phyloP scores from a whole-genome alignment of 2,797 vertebrate genomes.

The Echiichthys vipera region DNA sequence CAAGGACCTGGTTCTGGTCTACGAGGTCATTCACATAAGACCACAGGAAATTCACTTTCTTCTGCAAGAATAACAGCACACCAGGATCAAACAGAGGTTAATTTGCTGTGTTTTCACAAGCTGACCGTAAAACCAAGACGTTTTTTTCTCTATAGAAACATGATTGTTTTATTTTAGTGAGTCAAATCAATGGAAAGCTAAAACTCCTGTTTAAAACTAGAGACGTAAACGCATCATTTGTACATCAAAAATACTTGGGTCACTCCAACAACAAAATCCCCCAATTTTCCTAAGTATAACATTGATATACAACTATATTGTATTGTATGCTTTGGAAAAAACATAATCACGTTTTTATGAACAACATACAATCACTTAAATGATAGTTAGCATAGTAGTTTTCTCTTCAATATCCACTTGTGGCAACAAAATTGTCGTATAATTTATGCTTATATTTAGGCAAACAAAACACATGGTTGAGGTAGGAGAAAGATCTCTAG shows the following conservation, averaged over 20 bases:
- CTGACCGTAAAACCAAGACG: not conserved
- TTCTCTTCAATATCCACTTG: not conserved
- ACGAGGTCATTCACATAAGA: conserved; percentile 72
- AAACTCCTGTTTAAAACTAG: not conserved
- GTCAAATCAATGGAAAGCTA: conserved; percentile 16
- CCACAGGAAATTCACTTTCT: conserved; percentile 72
- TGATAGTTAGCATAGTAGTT: not conserved
- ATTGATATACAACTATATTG: conserved; percentile 1
- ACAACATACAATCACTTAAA: not conserved
- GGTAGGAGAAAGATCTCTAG: not conserved
- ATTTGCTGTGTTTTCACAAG: conserved; percentile 33
- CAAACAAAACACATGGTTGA: not conserved
- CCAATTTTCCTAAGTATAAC: not conserved
- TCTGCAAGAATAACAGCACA: conserved; percentile 64
- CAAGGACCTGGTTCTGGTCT: conserved; percentile 78
- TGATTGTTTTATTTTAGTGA: conserved; percentile 9
- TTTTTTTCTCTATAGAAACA: conserved; percentile 7
- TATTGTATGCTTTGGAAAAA: not conserved
- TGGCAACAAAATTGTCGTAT: not conserved
- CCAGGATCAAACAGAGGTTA: conserved; percentile 32
- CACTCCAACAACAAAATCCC: not conserved
- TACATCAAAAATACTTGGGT: not conserved
- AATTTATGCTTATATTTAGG: not conserved
- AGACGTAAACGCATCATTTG: conserved; percentile 13
- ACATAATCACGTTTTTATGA: not conserved